Evolutionary conservation across 2,113 vertebrate genomes (phyloP), one percentile per base, ranked within the genome.

Genomic region (Scophthalmus maximus): DNA sequence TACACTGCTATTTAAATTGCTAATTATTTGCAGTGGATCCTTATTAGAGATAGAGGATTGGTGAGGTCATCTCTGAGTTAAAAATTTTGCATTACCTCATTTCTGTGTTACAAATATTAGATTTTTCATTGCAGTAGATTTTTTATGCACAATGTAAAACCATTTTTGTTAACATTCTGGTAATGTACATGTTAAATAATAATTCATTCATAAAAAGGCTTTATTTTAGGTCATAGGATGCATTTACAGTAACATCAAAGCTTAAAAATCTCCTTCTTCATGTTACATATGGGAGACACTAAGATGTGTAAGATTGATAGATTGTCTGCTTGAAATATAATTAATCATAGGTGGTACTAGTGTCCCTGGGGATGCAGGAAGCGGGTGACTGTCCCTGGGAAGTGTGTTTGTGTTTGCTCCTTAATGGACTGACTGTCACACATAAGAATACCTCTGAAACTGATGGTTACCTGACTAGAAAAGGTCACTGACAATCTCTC

Each of bases 391-490:
- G 22, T 47, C 52, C 11, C 6, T 22, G 8, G 18, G 14, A 47
- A 65, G 66, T 40, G 29, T 49, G 26, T 51, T 23, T 46, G 44
- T 67, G 34, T 52, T 29, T 71, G n/a, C 23, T 44, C 34, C 60
- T 79, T 79, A 74, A 85, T 81, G 30, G 38, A 59, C 74, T 57
- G 38, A 26, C 42, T 71, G 73, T 85, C 71, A 65, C 76, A 73
- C 27, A 63, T 46, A 58, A 60, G 57, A 78, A 71, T 47, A 46
- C 3, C 15, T 42, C 68, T 79, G 32, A 84, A 82, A 78, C 78
- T 83, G 47, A 81, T 86, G 59, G 61, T 76, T 73, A 60, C 30
- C 67, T 53, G 40, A 69, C 32, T 38, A 20, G 29, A 10, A 73
- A 81, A 86, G 75, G 73, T 79, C 52, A 47, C 56, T 2, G 61